Evolutionary conservation across 2,888 invertebrate species (phyloP).

Genomic region (Drosophila putrida): DNA sequence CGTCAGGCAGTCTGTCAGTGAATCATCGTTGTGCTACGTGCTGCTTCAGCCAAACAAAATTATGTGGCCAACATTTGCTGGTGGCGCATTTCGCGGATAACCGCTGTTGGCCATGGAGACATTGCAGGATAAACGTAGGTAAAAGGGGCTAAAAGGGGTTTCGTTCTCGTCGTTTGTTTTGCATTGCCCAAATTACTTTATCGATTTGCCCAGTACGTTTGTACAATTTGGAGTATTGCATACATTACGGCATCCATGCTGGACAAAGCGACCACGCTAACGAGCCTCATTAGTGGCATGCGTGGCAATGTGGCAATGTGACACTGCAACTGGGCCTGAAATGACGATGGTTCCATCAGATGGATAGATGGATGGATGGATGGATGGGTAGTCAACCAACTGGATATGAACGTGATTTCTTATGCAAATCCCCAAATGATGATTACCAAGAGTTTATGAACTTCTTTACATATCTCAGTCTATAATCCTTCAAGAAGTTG

Average conservation of each 20-base stretch:
- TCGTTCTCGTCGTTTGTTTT: slow-evolving; percentile 56
- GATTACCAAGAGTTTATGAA: slow-evolving; percentile 28
- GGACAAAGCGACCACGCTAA: slow-evolving; percentile 67
- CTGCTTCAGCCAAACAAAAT: slow-evolving; percentile 72
- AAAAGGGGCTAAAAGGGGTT: background rate
- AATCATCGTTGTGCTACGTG: slow-evolving; percentile 55
- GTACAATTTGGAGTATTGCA: slow-evolving; percentile 79
- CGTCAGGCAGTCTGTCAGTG: slow-evolving; percentile 26
- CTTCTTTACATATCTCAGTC: slow-evolving; percentile 2
- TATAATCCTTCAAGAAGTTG: background rate
- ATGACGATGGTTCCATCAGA: background rate
- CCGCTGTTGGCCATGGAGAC: slow-evolving; percentile 2
- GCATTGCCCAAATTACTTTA: slow-evolving; percentile 76
- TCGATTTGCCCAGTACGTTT: slow-evolving; percentile 76
- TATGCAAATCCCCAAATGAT: slow-evolving; percentile 44
- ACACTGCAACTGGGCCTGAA: slow-evolving; percentile 1
- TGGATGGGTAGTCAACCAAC: slow-evolving; percentile 18
- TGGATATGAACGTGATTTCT: slow-evolving; percentile 73
- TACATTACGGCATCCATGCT: slow-evolving; percentile 57
- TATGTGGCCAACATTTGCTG: slow-evolving; percentile 67
- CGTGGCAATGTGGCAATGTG: slow-evolving; percentile 55
- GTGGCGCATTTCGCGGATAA: slow-evolving; percentile 53
- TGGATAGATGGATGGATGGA: slow-evolving; percentile 7
- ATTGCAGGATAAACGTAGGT: background rate
- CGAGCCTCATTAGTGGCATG: slow-evolving; percentile 80